phyloP scores from a whole-genome alignment of 2,888 invertebrate species.

The Megalurothrips usitatus region DNA sequence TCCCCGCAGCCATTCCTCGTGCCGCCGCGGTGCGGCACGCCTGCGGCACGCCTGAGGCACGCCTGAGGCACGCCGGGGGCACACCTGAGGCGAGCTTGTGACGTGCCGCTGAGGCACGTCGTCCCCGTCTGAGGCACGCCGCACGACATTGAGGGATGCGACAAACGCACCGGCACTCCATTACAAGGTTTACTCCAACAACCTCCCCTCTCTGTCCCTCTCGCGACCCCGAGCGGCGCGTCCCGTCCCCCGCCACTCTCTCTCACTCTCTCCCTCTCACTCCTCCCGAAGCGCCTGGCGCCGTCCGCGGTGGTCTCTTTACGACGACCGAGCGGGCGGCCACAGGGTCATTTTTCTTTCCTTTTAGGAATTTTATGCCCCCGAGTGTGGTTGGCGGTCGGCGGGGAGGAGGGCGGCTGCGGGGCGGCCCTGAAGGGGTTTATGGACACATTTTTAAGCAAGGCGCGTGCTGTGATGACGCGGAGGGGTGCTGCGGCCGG shows the following conservation, averaged over 20 bases:
- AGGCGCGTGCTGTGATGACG: slow-evolving; percentile 1
- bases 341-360: slow-evolving; percentile 13
- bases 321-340: not conserved
- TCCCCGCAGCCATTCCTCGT: too few species aligned
- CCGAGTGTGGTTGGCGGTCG: not conserved
- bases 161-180: not conserved
- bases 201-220: too few species aligned
- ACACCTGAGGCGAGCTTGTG: too few species aligned
- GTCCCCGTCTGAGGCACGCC: too few species aligned
- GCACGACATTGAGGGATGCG: not conserved
- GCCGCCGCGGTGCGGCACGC: too few species aligned
- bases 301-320: not conserved
- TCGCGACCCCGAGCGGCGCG: not conserved
- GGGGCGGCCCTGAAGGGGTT: not conserved
- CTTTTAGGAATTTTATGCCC: slow-evolving; percentile 20
- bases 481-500: not conserved
- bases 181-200: not conserved
- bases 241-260: not conserved
- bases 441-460: slow-evolving; percentile 23
- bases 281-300: not conserved
- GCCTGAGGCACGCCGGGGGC: too few species aligned
- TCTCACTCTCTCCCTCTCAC: not conserved
- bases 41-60: too few species aligned
- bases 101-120: too few species aligned
- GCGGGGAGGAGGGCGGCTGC: not conserved